Base-by-base conservation (phyloP, 2,888 invertebrate species). In the Heliconius ismenius region DNA sequence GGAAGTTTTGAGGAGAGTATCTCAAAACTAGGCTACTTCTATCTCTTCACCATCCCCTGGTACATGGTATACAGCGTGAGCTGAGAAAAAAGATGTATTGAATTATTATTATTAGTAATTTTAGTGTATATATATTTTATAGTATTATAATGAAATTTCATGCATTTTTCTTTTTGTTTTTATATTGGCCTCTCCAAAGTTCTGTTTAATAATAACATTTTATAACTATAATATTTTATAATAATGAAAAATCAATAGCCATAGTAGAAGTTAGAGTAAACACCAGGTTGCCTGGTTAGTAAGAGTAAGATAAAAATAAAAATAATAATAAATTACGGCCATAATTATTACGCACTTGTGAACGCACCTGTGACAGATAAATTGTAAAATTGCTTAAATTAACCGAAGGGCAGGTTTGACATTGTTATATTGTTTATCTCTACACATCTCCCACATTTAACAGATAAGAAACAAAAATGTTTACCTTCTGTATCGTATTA, bases 311-410 rank as follows among this genome's bases (percentile, higher is more conserved):
- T n/a, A 58, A n/a, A 58, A n/a, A 58, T 15, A 49, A 54, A 3
- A 54, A 58, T n/a, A 58, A 58, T 58, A 58, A n/a, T n/a, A n/a
- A 58, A 10, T n/a, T n/a, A 58, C 10, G 11, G 21, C 11, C 58
- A 15, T 39, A n/a, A 39, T 65, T 13, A 24, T 65, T 32, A 24
- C 65, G 65, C 65, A 39, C 65, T 39, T 39, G 65, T n/a, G 39
- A 36, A 24, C 65, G n/a, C 65, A 65, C 65, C 65, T 65, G 65
- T 65, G 65, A 36, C 13, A 39, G 65, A 15, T 62, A 26, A 26
- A 28, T 62, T n/a, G 65, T n/a, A 6, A 13, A 65, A 24, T 65
- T 65, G 39, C 13, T 65, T 65, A 65, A 39, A 65, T 39, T 65
- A 65, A 36, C 32, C n/a, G 6, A 24, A 65, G n/a, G 65, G 39